Base-by-base conservation (phyloP, 2,888 invertebrate species). In the Zonitis immaculata region DNA sequence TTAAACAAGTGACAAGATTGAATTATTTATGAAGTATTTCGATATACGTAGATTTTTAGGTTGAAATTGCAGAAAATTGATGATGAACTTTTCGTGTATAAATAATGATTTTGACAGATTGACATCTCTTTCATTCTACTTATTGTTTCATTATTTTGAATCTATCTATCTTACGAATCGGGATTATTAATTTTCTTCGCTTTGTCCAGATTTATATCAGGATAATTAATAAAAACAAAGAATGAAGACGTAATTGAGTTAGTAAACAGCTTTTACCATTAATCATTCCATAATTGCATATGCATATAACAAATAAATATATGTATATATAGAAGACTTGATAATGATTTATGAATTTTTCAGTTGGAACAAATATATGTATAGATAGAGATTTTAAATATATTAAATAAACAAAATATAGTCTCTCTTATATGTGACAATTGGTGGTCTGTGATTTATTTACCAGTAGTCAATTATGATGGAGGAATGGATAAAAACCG, bases 21-120 rank as follows among this genome's bases (percentile, higher is more conserved):
- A 54, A 60, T 60, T 60, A 60, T 60, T 51, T 58, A 60, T 60
- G n/a, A 54, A 55, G 55, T 20, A 47, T 45, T 58, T 51, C 35
- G 8, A 35, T 16, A 35, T 3, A 12, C 12, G 18, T 35, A 9
- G 35, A 35, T 35, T 35, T 35, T 35, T 7, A 5, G 35, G n/a
- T 18, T 18, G 35, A 16, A 35, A 35, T 35, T 35, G 35, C 18
- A 18, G 35, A 35, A 35, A 35, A 35, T 35, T 35, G 35, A 35
- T 35, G 35, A 35, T 35, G 35, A 35, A 35, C 18, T 9, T 18
- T 9, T 18, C 35, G 6, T n/a, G n/a, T n/a, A n/a, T n/a, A 16
- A 9, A 3, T 35, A 18, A 35, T 35, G 35, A 35, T 35, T 35
- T 18, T 35, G 35, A 35, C 35, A 35, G 35, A 35, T 35, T 35